Evolutionary conservation across 1,140 invertebrate genomes (phyloP).

Genomic region (Polypedilum vanderplanki): DNA sequence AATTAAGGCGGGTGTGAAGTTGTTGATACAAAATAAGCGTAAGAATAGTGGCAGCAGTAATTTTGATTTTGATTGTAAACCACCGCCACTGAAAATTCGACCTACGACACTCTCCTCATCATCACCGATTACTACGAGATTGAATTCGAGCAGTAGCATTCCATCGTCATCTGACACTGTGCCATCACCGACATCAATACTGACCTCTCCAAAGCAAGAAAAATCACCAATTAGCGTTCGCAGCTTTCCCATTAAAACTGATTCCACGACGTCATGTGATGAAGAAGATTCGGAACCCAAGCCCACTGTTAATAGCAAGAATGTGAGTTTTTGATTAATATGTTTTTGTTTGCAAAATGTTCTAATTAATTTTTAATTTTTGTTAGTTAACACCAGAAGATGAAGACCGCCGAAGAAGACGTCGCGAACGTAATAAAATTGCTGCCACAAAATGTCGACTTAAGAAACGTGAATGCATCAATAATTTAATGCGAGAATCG

Average conservation of each 20-base stretch:
- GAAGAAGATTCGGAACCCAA: slow-evolving; percentile 16
- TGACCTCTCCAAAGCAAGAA: slow-evolving; percentile 8
- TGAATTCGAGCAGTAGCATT: not conserved
- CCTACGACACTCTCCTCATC: not conserved
- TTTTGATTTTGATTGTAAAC: slow-evolving; percentile 46
- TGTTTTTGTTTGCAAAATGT: not conserved
- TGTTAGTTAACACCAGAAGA: slow-evolving; percentile 82
- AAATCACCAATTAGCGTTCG: not conserved
- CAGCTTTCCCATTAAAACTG: not conserved
- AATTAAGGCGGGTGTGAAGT: slow-evolving; percentile 83
- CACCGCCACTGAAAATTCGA: slow-evolving; percentile 12
- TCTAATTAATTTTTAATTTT: slow-evolving; percentile 31
- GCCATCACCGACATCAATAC: not conserved
- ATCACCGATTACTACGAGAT: not conserved
- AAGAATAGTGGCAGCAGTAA: slow-evolving; percentile 59
- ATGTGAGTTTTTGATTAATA: slow-evolving; percentile 15
- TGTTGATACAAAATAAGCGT: slow-evolving; percentile 81
- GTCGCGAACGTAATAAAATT: slow-evolving; percentile 88
- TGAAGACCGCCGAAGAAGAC: slow-evolving; percentile 71
- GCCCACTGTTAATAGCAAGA: not conserved
- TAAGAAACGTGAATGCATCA: slow-evolving; percentile 86
- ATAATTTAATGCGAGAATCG: slow-evolving; percentile 78
- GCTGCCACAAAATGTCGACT: slow-evolving; percentile 91
- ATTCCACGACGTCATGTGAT: slow-evolving; percentile 8
- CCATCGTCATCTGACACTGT: not conserved